Evolutionary conservation across 2,113 vertebrate genomes (phyloP), one percentile per base, ranked within the genome.

Genomic region (Gorilla gorilla): DNA sequence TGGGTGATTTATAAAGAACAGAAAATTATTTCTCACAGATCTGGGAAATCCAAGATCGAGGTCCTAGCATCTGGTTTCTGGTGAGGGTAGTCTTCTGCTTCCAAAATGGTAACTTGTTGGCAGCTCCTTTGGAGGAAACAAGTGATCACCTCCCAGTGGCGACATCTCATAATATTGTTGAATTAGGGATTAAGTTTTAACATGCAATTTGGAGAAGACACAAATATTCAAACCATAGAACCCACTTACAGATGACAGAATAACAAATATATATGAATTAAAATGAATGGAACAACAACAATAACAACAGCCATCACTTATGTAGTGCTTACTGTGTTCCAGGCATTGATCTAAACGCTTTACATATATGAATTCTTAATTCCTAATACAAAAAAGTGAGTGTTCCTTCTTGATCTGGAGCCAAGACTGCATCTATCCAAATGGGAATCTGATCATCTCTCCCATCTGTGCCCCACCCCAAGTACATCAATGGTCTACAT

Each of bases 371-470:
- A 68, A 68, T 13, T 73, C 32, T 89, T 86, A 64, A 94, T 87
- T 93, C 50, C 43, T 85, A 78, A 72, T 35, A 50, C 1, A 50
- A 55, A 66, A 52, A 64, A 75, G 8, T 50, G 16, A 70, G 11
- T n/a, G 11, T 14, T 48, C 43, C 61, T 66, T 86, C 22, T 86
- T 84, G 57, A 13, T 78, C 48, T 72, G 43, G 73, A 88, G 89
- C 84, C 85, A 95, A 86, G 81, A 52, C 50, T 68, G 5, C 64
- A 93, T 76, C 79, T 84, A 75, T 68, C 40, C 80, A 96, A 96
- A 93, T 8, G 4, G 70, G 11, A 97, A 89, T 10, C 13, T 52
- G 32, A 55, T 17, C 16, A 73, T 68, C 40, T 6, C 55, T 17
- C 40, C 25, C 23, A 45, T 32, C 16, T 68, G 43, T 6, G 32